Evolutionary conservation across 2,797 vertebrate genomes (phyloP).

Genomic region (Loriculus beryllinus): DNA sequence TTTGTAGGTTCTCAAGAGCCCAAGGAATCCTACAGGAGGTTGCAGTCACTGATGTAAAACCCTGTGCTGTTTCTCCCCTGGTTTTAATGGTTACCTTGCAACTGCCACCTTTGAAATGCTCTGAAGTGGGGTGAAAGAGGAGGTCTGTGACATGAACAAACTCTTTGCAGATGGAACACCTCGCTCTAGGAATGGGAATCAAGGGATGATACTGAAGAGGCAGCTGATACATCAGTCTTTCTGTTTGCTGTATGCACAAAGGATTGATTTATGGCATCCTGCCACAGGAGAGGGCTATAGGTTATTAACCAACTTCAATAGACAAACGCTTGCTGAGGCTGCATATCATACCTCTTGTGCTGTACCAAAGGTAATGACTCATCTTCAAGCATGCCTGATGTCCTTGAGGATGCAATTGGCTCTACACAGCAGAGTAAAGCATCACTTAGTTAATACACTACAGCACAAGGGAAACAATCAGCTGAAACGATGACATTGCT

Average conservation of each 20-base stretch:
- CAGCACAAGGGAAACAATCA: slow-evolving; percentile 41
- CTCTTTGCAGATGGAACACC: neutral
- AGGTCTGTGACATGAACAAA: neutral
- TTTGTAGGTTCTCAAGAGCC: neutral
- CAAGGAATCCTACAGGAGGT: neutral
- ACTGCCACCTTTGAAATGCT: neutral
- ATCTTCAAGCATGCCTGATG: slow-evolving; percentile 22
- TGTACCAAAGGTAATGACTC: slow-evolving; percentile 38
- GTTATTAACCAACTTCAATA: slow-evolving; percentile 52
- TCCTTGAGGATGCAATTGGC: slow-evolving; percentile 41
- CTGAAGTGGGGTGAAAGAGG: neutral
- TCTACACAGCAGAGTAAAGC: slow-evolving; percentile 35
- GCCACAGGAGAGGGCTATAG: neutral
- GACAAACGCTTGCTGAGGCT: slow-evolving; percentile 48
- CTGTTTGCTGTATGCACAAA: neutral
- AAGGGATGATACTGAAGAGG: neutral
- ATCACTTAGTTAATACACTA: slow-evolving; percentile 34
- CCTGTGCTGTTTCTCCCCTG: neutral
- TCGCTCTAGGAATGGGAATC: neutral
- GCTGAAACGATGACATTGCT: slow-evolving; percentile 41
- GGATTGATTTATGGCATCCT: slow-evolving; percentile 1
- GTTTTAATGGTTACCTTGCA: neutral
- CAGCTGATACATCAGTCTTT: neutral
- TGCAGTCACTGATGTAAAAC: neutral
- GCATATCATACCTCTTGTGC: slow-evolving; percentile 18